Conservation (phyloP, 2,888 invertebrate species). For the Sycophila texana region DNA sequence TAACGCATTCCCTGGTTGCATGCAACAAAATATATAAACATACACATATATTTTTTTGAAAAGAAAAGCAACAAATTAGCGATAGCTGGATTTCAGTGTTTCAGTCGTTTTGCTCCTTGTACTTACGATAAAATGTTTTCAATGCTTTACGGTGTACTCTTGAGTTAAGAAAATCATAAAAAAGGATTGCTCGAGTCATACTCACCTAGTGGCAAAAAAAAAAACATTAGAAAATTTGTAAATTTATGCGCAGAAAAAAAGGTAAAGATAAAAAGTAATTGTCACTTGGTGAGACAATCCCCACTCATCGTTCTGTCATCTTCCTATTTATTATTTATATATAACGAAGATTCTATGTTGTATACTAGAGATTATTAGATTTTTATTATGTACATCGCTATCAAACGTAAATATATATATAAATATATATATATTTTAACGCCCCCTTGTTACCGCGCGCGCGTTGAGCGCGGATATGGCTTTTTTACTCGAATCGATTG, state of each 20-base stretch:
- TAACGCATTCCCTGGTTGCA: conserved; percentile 48
- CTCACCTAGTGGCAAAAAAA: conserved; percentile 38
- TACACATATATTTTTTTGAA: conserved; percentile 44
- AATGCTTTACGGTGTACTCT: conserved; percentile 45
- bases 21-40: conserved; percentile 26
- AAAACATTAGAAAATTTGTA: conserved; percentile 48
- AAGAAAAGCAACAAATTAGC: background rate
- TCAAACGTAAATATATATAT: conserved; percentile 69
- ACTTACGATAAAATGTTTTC: background rate
- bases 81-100: conserved; percentile 4
- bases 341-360: conserved; percentile 69
- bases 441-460: conserved; percentile 72
- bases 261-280: conserved; percentile 42
- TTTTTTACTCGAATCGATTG: conserved; percentile 73
- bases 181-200: conserved; percentile 35
- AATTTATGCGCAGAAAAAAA: conserved; percentile 42
- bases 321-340: conserved; percentile 72
- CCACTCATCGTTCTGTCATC: conserved; percentile 25
- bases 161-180: conserved; percentile 59
- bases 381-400: conserved; percentile 73
- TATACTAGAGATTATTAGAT: conserved; percentile 73
- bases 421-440: conserved; percentile 67
- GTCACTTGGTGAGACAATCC: conserved; percentile 41
- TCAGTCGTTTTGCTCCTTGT: conserved; percentile 2
- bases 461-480: conserved; percentile 69